Percentiles rank a stretch among this genome's conserved stretches.
Evolutionary conservation across 2,797 vertebrate genomes (phyloP).

Genomic region (Protonibea diacanthus): DNA sequence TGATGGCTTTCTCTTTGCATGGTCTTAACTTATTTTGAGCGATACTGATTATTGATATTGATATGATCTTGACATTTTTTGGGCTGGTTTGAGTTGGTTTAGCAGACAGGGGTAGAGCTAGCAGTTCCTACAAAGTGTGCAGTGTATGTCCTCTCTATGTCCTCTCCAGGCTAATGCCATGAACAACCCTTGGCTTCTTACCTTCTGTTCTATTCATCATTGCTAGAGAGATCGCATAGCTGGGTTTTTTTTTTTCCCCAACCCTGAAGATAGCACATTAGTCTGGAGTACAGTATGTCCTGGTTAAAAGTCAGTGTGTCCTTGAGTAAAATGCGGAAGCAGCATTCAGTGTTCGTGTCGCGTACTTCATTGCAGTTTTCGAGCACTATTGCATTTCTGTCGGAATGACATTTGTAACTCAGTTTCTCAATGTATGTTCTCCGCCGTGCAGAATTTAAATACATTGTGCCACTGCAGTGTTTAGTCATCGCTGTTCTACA

Average conservation of each 20-base stretch:
- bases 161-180: slow-evolving; percentile 33
- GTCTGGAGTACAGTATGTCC: slow-evolving; percentile 37
- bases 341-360: not conserved
- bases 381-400: slow-evolving; percentile 1
- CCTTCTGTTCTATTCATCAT: slow-evolving; percentile 58
- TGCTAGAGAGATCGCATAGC: slow-evolving; percentile 20
- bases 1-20: too few relatives aligned
- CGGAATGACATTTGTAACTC: not conserved
- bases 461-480: slow-evolving; percentile 25
- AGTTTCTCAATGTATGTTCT: not conserved
- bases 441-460: slow-evolving; percentile 15
- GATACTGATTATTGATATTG: too few relatives aligned
- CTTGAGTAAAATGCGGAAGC: slow-evolving; percentile 23
- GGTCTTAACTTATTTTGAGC: too few relatives aligned
- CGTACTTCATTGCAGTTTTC: not conserved
- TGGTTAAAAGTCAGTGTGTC: slow-evolving; percentile 38
- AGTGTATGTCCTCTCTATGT: slow-evolving; percentile 36
- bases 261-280: slow-evolving; percentile 28
- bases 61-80: too few relatives aligned
- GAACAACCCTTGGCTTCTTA: slow-evolving; percentile 23
- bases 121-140: not conserved
- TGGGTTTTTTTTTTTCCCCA: not conserved
- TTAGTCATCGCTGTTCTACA: slow-evolving; percentile 15
- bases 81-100: too few relatives aligned
- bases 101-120: not conserved